Evolutionary conservation across 2,888 invertebrate genomes (phyloP), one percentile per base, ranked within the genome.

Genomic region (Mesoligia furuncula): DNA sequence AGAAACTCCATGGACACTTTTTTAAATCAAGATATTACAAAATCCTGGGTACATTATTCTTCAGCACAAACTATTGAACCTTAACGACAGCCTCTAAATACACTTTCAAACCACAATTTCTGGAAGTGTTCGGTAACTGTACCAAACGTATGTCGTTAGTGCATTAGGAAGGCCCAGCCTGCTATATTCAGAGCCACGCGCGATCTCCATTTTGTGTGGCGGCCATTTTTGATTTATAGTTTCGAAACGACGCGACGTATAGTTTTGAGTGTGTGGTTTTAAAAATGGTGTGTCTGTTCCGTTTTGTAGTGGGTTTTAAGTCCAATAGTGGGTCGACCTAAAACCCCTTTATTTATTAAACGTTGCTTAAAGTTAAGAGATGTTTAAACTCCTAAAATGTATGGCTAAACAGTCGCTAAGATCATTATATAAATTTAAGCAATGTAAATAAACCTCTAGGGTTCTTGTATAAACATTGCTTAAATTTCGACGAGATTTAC

Each of bases 141-240:
- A 73, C 73, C 85, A 85, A 85, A 83, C 81, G 78, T 81, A 81
- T 85, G 81, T 86, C 81, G 84, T 85, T 80, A 81, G 79, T 83
- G 81, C 87, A 88, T 84, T 83, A 82, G 72, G 75, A 76, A 64
- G 71, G 64, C 68, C 66, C 15, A 51, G 48, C 66, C 79, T 85
- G 76, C 77, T 89, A 80, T 84, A 89, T 89, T 87, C 88, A 80
- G 61, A 79, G 76, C 74, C 86, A 89, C 85, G 87, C 84, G 78
- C 85, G 67, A 65, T 75, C 81, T 80, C 84, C 84, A 83, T 88
- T 89, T 85, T 78, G 73, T 73, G 71, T 68, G 71, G 77, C 71
- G 42, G 81, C 87, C 85, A 83, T 86, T 81, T 79, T 74, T 86
- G 90, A 87, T 88, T 85, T 87, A 91, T 87, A 81, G 66, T 78